phyloP scores from a whole-genome alignment of 2,113 vertebrate genomes.

The Xiphophorus couchianus region DNA sequence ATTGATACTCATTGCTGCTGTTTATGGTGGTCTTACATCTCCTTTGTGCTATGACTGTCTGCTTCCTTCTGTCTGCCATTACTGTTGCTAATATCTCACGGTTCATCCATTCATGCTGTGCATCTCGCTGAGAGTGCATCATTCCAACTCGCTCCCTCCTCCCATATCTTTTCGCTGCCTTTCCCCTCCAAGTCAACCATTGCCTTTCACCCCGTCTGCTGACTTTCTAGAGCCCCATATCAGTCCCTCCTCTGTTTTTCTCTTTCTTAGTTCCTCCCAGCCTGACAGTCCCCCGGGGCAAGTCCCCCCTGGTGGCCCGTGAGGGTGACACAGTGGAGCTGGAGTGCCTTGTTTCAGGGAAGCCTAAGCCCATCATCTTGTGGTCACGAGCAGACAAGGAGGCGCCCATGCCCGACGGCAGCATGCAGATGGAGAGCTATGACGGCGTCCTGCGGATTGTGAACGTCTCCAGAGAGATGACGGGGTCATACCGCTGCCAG shows the following conservation, averaged over 20 bases:
- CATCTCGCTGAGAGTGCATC: conserved; percentile 40
- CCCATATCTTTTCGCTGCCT: conserved; percentile 27
- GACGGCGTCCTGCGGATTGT: conserved; percentile 93
- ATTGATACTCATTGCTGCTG: conserved; percentile 37
- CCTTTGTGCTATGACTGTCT: conserved; percentile 24
- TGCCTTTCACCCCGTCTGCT: conserved; percentile 55
- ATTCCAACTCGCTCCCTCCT: conserved; percentile 51
- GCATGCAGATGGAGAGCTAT: conserved; percentile 95
- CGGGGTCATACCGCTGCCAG: conserved; percentile 93
- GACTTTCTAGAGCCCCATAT: conserved; percentile 85
- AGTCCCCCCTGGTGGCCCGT: conserved; percentile 93
- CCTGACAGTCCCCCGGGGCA: conserved; percentile 96
- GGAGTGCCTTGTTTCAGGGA: conserved; percentile 98
- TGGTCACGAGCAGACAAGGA: conserved; percentile 97
- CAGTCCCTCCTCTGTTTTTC: conserved; percentile 81
- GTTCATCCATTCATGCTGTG: conserved; percentile 47
- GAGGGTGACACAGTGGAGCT: conserved; percentile 97
- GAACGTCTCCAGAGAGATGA: conserved; percentile 96
- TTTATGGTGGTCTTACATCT: conserved; percentile 28
- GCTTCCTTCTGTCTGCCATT: conserved; percentile 18
- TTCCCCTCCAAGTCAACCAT: conserved; percentile 49
- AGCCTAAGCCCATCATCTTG: conserved; percentile 97
- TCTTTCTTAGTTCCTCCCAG: conserved; percentile 97
- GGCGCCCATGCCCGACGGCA: conserved; percentile 91
- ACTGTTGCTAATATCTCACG: conserved; percentile 54